phyloP scores from a whole-genome alignment of 64 coral and sea anemone species.

The Montipora efflorescens region DNA sequence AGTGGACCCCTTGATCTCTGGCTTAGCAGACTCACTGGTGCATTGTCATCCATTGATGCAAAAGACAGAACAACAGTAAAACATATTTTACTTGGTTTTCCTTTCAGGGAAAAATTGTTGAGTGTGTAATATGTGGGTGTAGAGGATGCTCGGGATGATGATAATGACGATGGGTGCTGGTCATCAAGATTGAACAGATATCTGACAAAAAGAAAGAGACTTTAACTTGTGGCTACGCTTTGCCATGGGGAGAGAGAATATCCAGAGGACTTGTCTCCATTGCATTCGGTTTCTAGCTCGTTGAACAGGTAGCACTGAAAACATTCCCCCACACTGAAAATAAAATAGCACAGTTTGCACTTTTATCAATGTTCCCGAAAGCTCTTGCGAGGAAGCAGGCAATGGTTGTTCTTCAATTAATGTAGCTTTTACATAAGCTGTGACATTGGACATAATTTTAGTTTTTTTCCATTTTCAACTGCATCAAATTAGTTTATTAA shows the following conservation, averaged over 20 bases:
- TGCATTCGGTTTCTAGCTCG: not conserved
- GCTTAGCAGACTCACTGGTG: no score
- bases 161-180: not conserved
- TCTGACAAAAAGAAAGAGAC: not conserved
- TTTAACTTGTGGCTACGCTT: not conserved
- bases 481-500: not conserved
- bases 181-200: not conserved
- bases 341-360: no score
- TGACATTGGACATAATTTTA: no score
- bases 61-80: not conserved
- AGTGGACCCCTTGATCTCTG: no score
- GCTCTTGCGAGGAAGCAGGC: no score
- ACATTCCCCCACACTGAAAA: no score
- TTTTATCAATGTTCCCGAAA: no score
- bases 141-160: conserved; percentile 92
- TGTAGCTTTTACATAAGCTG: no score
- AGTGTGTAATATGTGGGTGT: conserved; percentile 99
- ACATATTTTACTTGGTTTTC: not conserved
- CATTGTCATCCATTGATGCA: not conserved
- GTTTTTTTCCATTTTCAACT: no score
- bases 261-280: not conserved
- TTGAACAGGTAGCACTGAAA: not conserved
- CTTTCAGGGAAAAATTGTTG: conserved; percentile 97
- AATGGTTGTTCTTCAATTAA: no score
- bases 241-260: not conserved